Evolutionary conservation across 2,797 vertebrate genomes (phyloP).

Genomic region (Florisuga fusca): DNA sequence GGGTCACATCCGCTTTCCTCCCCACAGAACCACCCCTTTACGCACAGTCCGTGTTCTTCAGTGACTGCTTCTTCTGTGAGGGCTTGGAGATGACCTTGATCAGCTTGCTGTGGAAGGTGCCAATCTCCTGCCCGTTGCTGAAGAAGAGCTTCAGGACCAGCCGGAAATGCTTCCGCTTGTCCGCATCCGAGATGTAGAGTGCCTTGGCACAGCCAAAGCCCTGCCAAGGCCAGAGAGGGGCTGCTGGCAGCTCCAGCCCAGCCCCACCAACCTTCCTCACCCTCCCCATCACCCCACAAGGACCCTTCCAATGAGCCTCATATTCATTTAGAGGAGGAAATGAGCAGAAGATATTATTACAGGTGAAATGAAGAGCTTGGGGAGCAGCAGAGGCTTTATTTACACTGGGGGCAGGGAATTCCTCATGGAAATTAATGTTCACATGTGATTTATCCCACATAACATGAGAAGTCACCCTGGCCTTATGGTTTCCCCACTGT

Average conservation of each 20-base stretch:
- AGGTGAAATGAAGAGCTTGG: constrained; percentile 65
- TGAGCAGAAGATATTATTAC: constrained; percentile 59
- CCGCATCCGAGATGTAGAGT: constrained; percentile 92
- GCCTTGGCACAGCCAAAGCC: constrained; percentile 93
- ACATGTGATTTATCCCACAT: constrained; percentile 60
- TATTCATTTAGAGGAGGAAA: constrained; percentile 43
- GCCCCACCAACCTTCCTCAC: neutral
- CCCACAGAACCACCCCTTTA: neutral
- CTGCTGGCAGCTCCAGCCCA: constrained; percentile 8
- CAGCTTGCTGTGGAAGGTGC: constrained; percentile 91
- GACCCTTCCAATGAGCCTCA: constrained; percentile 24
- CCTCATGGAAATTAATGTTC: constrained; percentile 65
- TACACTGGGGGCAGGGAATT: constrained; percentile 61
- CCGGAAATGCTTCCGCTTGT: constrained; percentile 95
- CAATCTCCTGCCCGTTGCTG: constrained; percentile 89
- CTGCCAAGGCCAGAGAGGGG: constrained; percentile 66
- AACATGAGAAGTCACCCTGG: constrained; percentile 49
- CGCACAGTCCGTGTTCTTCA: constrained; percentile 96
- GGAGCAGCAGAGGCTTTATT: constrained; percentile 51
- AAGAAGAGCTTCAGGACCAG: constrained; percentile 89
- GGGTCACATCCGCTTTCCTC: neutral
- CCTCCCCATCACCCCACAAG: neutral
- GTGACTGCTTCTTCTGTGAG: constrained; percentile 96
- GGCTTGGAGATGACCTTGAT: constrained; percentile 99
- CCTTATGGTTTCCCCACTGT: constrained; percentile 55